Evolutionary conservation across 2,888 invertebrate genomes (phyloP), one percentile per base, ranked within the genome.

Genomic region (Athalia circularis): DNA sequence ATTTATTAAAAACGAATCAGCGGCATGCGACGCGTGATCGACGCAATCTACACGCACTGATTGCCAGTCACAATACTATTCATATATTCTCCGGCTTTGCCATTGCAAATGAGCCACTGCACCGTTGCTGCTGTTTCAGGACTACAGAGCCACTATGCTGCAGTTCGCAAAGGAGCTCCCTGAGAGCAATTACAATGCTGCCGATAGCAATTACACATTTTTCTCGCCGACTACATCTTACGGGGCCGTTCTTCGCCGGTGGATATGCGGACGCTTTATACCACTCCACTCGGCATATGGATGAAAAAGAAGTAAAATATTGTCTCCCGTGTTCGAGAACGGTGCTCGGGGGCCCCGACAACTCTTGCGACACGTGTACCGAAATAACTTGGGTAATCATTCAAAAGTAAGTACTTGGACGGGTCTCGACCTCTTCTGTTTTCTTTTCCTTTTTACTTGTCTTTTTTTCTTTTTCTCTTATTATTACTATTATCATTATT

Each of bases 41-140:
- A 72, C 72, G 72, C 72, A 72, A 72, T 72, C 59, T 72, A n/a
- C 72, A 72, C 72, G 72, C 72, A 72, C 72, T 72, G 72, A 72
- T 72, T 72, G 59, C 72, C 47, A 72, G 72, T 72, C 72, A 59
- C 47, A 72, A 59, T 59, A 59, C 57, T 59, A 59, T 57, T 5
- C 7, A 59, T 11, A 7, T 59, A 57, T 72, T 45, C 52, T 59
- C 45, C 59, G 57, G 47, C 47, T 13, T 8, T 62, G 13, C 57
- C 72, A 47, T 57, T 59, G 59, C 72, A 57, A 72, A 72, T 72
- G 59, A 59, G 57, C 57, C 47, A 29, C 29, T 29, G 29, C 15
- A 15, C 57, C 72, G 59, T 57, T 59, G 59, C 72, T 45, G 59
- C 57, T 72, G 59, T 47, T 43, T 57, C 57, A 57, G 72, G 52